Base-by-base conservation (phyloP, 2,888 invertebrate species). In the Plemyria rubiginata region DNA sequence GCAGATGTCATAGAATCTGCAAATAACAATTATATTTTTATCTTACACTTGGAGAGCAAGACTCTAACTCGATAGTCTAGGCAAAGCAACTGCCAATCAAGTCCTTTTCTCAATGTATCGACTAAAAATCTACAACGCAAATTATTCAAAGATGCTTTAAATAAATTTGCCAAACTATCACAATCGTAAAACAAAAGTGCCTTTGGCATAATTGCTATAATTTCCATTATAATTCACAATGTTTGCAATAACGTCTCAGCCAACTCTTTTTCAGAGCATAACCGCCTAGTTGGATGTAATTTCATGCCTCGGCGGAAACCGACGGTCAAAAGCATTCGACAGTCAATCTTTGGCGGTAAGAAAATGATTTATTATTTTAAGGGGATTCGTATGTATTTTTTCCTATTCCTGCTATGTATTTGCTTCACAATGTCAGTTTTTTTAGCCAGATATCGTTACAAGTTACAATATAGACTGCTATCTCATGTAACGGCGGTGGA, bases 111-210 rank as follows among this genome's bases (percentile, higher is more conserved):
- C 45, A n/a, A 58, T 54, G 45, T 50, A 52, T 50, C 28, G 22
- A 60, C 49, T 61, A 60, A 58, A 58, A 65, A 46, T 56, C 62
- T 62, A 50, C 51, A 55, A 48, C 59, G 69, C 69, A 71, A 71
- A 69, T 60, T 52, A 69, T 66, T 64, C 16, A 63, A 68, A 65
- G 48, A 65, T 68, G 58, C 71, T 50, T 67, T 36, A 70, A 71
- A 67, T 65, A 62, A 70, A 68, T 68, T 57, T 59, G 64, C 65
- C 60, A 77, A 67, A 77, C 77, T 87, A 87, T 89, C 89, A 89
- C 88, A 87, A 81, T 81, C 66, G 76, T 76, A 81, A 85, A 85
- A 76, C 72, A 82, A 83, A 82, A 70, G 70, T 82, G 88, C 90
- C 90, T 88, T 86, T 85, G 90, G 91, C 90, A 84, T 80, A 81